A percentile compares a stretch with the other conserved stretches of the same genome.
Evolutionary conservation across 2,113 vertebrate species (phyloP).

Genomic region (Clupea harengus): DNA sequence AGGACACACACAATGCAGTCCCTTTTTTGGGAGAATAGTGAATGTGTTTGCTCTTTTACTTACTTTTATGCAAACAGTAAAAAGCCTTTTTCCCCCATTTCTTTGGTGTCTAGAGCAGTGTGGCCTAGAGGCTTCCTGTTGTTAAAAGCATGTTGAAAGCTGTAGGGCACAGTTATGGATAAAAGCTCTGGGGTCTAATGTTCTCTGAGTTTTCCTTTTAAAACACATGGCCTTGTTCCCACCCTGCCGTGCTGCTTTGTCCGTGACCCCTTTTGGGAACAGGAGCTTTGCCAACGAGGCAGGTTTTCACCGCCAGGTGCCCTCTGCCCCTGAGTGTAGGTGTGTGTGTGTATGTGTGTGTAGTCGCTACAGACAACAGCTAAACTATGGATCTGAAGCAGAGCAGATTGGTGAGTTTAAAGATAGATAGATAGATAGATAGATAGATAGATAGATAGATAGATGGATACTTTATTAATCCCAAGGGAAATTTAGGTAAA

Average conservation of each 20-base stretch:
- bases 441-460: no score
- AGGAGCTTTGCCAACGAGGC: constrained; percentile 17
- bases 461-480: no score
- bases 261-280: constrained; percentile 1
- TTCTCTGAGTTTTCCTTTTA: background rate
- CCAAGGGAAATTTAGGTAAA: no score
- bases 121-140: background rate
- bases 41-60: background rate
- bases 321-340: background rate
- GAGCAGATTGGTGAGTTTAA: background rate
- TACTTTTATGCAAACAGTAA: no score
- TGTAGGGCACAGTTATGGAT: background rate
- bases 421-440: no score
- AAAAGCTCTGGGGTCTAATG: background rate
- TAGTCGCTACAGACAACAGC: background rate
- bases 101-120: background rate
- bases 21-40: background rate
- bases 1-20: background rate
- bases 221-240: background rate
- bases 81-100: background rate
- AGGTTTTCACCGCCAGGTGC: constrained; percentile 6
- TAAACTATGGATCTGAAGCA: background rate
- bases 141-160: background rate
- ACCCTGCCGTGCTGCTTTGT: background rate
- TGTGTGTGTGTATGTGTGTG: background rate